A percentile compares a stretch with the other conserved stretches of the same genome.
phyloP scores from a whole-genome alignment of 2,113 vertebrate species.

The Tricholaema leucomelas region DNA sequence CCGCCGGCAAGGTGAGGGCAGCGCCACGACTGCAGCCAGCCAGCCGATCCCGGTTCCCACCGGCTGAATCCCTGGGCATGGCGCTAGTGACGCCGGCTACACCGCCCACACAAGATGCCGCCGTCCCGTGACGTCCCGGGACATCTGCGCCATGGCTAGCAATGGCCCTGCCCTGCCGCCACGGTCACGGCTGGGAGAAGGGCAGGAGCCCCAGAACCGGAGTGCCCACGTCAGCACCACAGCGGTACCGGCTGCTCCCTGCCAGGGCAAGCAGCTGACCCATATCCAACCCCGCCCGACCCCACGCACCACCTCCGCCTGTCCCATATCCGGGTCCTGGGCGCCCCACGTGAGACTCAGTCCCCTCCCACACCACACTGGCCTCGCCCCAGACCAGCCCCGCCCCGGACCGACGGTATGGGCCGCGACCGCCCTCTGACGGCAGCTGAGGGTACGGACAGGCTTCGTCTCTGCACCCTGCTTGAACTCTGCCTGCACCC shows the following conservation, averaged over 20 bases:
- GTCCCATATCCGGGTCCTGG: not conserved
- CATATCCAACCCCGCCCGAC: not conserved
- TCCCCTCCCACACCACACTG: not conserved
- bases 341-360: not conserved
- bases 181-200: too few species aligned
- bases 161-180: too few species aligned
- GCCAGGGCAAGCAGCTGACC: too few species aligned
- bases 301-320: not conserved
- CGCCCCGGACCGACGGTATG: not conserved
- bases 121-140: not conserved
- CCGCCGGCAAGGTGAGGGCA: not conserved
- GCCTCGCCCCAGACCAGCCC: not conserved
- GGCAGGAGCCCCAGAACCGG: too few species aligned
- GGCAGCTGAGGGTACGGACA: not conserved
- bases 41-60: not conserved
- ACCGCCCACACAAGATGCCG: not conserved
- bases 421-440: not conserved
- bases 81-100: not conserved
- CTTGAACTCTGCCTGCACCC: not conserved
- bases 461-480: not conserved
- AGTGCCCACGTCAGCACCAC: not conserved
- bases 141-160: too few species aligned
- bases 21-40: not conserved
- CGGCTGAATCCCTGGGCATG: accelerated
- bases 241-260: too few species aligned